phyloP scores from a whole-genome alignment of 2,797 vertebrate genomes.

The Sternarchorhynchus goeldii region DNA sequence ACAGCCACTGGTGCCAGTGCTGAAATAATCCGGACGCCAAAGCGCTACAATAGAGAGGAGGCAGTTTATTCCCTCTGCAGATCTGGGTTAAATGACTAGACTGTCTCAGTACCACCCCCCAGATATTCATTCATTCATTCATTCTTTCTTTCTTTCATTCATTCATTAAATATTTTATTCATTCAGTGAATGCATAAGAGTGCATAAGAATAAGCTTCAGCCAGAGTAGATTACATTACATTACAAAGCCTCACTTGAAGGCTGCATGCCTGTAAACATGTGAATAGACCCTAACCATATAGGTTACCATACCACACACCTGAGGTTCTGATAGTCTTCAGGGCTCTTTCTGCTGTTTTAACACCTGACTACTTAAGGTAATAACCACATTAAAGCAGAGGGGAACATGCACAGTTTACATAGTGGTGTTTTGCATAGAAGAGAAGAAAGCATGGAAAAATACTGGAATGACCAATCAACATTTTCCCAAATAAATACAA shows the following conservation, averaged over 20 bases:
- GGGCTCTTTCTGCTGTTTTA: neutral
- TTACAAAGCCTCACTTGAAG: neutral
- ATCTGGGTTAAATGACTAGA: neutral
- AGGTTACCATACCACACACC: no score
- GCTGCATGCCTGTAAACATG: neutral
- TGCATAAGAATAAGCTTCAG: neutral
- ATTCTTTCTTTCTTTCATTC: no score
- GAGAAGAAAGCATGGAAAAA: neutral
- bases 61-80: constrained; percentile 3
- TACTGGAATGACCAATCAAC: neutral
- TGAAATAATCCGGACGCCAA: constrained; percentile 11
- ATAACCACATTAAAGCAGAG: neutral
- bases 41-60: neutral
- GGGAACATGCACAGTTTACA: neutral
- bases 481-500: neutral
- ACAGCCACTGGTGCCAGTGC: constrained; percentile 21
- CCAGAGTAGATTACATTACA: neutral
- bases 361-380: neutral
- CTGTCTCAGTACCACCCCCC: neutral
- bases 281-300: neutral
- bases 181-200: no score
- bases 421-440: no score
- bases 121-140: no score
- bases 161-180: no score
- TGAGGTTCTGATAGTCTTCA: neutral